Evolutionary conservation across 2,888 invertebrate species (phyloP).

Genomic region (Ferrisia virgata): DNA sequence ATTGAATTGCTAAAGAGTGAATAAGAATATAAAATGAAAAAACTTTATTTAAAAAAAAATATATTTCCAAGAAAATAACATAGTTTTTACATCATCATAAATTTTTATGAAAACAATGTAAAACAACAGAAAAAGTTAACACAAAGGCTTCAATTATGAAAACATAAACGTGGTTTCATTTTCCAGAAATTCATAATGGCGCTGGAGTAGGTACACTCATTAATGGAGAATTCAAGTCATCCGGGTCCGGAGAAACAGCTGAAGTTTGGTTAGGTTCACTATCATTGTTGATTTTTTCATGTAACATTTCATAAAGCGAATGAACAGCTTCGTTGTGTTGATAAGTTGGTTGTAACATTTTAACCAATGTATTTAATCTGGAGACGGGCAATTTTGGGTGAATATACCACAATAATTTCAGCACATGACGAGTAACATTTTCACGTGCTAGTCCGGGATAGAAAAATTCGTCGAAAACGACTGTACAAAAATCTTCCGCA

Average conservation of each 20-base stretch:
- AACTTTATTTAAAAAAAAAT: too few relatives aligned
- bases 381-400: conserved; percentile 78
- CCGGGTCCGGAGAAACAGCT: conserved; percentile 57
- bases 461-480: conserved; percentile 92
- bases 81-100: too few relatives aligned
- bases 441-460: conserved; percentile 84
- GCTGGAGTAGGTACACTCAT: conserved; percentile 82
- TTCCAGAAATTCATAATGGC: conserved; percentile 62
- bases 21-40: too few relatives aligned
- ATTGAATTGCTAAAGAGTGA: too few relatives aligned
- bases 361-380: conserved; percentile 76
- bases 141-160: too few relatives aligned
- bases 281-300: conserved; percentile 73
- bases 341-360: conserved; percentile 66
- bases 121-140: too few relatives aligned
- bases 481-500: conserved; percentile 91
- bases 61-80: too few relatives aligned
- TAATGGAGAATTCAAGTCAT: conserved; percentile 76
- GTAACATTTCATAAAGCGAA: conserved; percentile 70
- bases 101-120: too few relatives aligned
- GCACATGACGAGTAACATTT: conserved; percentile 85
- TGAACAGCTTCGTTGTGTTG: conserved; percentile 80
- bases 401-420: conserved; percentile 87
- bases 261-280: conserved; percentile 60
- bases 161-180: too few relatives aligned